These are phyloP conservation scores for Caenorhabditis auriculariae DNA, from an alignment of 2,888 invertebrate genomes.

Conservation along the genomic window DNA sequence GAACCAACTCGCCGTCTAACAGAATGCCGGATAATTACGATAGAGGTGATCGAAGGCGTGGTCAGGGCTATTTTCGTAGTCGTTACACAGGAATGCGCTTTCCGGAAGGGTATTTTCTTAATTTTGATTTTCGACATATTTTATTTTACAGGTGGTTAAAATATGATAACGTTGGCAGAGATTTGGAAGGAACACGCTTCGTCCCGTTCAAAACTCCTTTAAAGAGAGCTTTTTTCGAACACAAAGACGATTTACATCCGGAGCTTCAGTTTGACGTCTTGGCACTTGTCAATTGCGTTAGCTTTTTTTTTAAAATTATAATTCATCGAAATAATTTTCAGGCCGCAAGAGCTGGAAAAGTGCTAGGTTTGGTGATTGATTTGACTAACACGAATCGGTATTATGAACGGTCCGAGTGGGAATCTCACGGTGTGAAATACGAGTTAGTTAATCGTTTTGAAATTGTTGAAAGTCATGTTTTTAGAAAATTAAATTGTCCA, in stretches of 20 bases:
- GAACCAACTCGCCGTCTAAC: too few species aligned
- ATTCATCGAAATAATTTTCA: conserved; percentile 1
- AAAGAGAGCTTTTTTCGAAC: conserved; percentile 63
- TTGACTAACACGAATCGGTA: conserved; percentile 65
- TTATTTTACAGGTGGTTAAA: conserved; percentile 63
- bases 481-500: conserved; percentile 42
- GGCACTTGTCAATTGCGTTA: conserved; percentile 12
- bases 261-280: conserved; percentile 34
- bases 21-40: too few species aligned
- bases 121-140: too few species aligned
- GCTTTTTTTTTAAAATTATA: neutral
- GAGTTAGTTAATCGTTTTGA: conserved; percentile 19
- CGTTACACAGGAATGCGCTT: too few species aligned
- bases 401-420: conserved; percentile 38
- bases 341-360: conserved; percentile 46
- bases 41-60: too few species aligned
- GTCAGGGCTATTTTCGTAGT: too few species aligned
- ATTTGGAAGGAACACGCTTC: conserved; percentile 74
- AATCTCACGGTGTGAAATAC: conserved; percentile 30
- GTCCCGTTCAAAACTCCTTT: conserved; percentile 78
- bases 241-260: conserved; percentile 63
- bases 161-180: conserved; percentile 68
- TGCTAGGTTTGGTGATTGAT: conserved; percentile 65
- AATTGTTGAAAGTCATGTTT: conserved; percentile 31
- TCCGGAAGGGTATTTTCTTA: too few species aligned